Percentiles rank a stretch among this genome's conserved stretches.
phyloP scores from a whole-genome alignment of 2,797 vertebrate genomes.

The Scarus forsteni region DNA sequence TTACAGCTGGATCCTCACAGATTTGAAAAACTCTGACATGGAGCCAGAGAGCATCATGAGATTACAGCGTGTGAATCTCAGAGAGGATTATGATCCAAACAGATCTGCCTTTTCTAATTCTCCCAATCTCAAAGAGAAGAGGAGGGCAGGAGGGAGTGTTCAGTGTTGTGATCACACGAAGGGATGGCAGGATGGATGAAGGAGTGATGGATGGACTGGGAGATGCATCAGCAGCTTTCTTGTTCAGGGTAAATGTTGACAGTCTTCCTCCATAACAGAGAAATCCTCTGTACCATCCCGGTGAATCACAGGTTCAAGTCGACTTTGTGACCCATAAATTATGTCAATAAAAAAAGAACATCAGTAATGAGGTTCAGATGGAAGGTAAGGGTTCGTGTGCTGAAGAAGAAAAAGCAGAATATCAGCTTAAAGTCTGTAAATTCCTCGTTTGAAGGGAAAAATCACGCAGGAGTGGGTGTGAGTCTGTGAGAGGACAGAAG shows the following conservation, averaged over 20 bases:
- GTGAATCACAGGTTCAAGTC: constrained; percentile 30
- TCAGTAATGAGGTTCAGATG: constrained; percentile 76
- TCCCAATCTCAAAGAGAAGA: not conserved
- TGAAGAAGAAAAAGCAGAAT: constrained; percentile 57
- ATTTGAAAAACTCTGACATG: constrained; percentile 21
- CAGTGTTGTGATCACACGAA: constrained; percentile 17
- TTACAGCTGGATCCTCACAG: constrained; percentile 13
- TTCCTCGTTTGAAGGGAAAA: constrained; percentile 44
- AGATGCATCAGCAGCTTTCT: constrained; percentile 16
- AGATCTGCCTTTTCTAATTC: constrained; percentile 42
- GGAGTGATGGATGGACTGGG: not conserved
- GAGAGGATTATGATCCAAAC: constrained; percentile 45
- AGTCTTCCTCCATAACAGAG: not conserved
- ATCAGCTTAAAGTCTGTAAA: constrained; percentile 58
- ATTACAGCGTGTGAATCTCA: constrained; percentile 42
- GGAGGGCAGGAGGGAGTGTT: constrained; percentile 5
- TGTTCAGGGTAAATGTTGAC: not conserved
- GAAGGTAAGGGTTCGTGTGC: constrained; percentile 45
- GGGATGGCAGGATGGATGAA: constrained; percentile 6
- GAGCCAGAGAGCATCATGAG: constrained; percentile 16
- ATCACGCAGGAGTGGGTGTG: constrained; percentile 37
- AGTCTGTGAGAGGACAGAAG: constrained; percentile 42
- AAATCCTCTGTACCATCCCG: not conserved
- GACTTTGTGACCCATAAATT: constrained; percentile 48
- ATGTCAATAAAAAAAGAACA: constrained; percentile 48